phyloP scores from a whole-genome alignment of 2,888 invertebrate genomes.

The Ectropis crepuscularia region DNA sequence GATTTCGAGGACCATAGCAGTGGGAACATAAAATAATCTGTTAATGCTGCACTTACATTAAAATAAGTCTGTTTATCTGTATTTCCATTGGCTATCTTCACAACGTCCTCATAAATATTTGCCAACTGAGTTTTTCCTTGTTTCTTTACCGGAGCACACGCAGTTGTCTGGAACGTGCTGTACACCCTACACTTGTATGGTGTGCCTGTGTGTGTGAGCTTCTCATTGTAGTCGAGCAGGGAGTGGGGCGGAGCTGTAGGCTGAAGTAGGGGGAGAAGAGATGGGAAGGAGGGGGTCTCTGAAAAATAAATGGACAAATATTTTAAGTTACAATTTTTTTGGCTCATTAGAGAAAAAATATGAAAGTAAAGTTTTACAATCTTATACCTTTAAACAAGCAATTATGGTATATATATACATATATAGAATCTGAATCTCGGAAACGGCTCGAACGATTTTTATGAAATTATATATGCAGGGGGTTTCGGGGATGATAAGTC shows the following conservation, averaged over 20 bases:
- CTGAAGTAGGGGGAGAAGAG: conserved; percentile 62
- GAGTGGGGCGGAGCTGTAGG: conserved; percentile 52
- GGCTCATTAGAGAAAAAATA: too few species aligned
- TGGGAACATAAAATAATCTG: neutral
- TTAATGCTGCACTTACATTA: conserved; percentile 50
- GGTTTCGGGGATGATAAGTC: too few species aligned
- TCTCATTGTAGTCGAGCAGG: conserved; percentile 68
- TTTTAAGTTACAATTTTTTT: too few species aligned
- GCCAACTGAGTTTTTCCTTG: conserved; percentile 45
- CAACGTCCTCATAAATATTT: conserved; percentile 60
- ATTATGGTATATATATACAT: too few species aligned
- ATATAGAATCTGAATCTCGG: too few species aligned
- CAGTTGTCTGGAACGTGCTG: conserved; percentile 65
- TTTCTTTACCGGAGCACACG: conserved; percentile 46
- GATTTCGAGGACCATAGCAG: too few species aligned
- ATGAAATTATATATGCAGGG: too few species aligned
- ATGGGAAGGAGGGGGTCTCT: conserved; percentile 54
- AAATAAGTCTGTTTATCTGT: conserved; percentile 49
- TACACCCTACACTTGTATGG: conserved; percentile 63
- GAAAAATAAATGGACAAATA: conserved; percentile 40
- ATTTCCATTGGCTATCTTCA: conserved; percentile 50
- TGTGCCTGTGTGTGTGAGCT: conserved; percentile 57
- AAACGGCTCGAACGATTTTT: too few species aligned
- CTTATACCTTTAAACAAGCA: too few species aligned
- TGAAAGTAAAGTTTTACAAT: too few species aligned